Percentiles rank a stretch among this genome's conserved stretches.
phyloP scores from a whole-genome alignment of 2,888 invertebrate species.

The Chymomyza amoena region DNA sequence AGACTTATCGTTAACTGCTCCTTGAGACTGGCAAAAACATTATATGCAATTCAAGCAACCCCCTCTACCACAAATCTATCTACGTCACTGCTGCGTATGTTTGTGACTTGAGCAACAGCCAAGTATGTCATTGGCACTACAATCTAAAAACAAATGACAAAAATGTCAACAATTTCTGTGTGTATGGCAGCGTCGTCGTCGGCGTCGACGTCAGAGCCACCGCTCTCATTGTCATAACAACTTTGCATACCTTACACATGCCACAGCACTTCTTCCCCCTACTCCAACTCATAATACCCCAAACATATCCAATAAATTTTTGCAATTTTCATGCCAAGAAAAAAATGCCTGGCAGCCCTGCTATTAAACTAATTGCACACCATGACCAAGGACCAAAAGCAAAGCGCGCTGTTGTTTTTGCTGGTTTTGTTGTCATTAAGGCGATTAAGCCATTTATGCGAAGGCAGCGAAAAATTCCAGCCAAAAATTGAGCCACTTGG shows the following conservation, averaged over 20 bases:
- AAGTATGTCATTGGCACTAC: slow-evolving; percentile 68
- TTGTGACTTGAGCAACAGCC: slow-evolving; percentile 17
- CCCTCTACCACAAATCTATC: too few relatives aligned
- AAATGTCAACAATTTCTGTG: slow-evolving; percentile 66
- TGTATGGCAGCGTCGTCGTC: neutral
- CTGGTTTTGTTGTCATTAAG: slow-evolving; percentile 32
- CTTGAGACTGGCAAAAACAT: too few relatives aligned
- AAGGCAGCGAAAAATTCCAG: slow-evolving; percentile 63
- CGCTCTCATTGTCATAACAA: slow-evolving; percentile 7
- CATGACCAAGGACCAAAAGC: neutral
- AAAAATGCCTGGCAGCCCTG: neutral
- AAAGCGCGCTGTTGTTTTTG: neutral
- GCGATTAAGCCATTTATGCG: slow-evolving; percentile 70
- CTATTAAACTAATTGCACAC: slow-evolving; percentile 65
- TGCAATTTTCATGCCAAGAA: slow-evolving; percentile 48
- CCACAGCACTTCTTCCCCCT: neutral
- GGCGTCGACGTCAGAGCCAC: too few relatives aligned
- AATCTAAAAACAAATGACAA: slow-evolving; percentile 67
- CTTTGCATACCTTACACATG: neutral
- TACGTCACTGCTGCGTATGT: slow-evolving; percentile 1
- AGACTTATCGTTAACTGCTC: too few relatives aligned
- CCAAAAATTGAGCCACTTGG: slow-evolving; percentile 16
- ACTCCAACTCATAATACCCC: slow-evolving; percentile 10
- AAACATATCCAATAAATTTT: slow-evolving; percentile 55
- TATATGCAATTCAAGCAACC: too few relatives aligned